Evolutionary conservation across 2,888 invertebrate species (phyloP), one percentile per base, ranked within the genome.

Genomic region (Drosophila bunnanda): DNA sequence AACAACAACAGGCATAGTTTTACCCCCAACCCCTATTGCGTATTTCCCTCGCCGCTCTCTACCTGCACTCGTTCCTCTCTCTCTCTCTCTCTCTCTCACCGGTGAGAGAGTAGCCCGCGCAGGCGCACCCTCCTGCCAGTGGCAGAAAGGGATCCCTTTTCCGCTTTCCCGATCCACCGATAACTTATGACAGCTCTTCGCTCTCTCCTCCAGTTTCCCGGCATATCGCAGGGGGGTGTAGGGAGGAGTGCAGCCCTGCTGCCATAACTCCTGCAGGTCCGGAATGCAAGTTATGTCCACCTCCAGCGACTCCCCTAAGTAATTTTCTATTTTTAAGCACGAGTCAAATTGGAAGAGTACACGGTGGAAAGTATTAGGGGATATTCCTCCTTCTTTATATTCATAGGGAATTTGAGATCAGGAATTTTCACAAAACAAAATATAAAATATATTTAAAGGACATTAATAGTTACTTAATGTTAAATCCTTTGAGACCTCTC

Each of bases 21-120:
- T 87, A 34, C 32, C 82, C 86, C 82, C 80, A 82, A 80, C 82
- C 89, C 84, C 88, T 86, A 80, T 82, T 80, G 79, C 82, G 87
- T 90, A 73, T 70, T 83, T 88, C 80, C 88, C 87, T 86, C 76
- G 67, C 85, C 75, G 70, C 56, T 36, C 59, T 46, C 57, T 88
- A 75, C 52, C 60, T 28, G 50, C 62, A 36, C 65, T 55, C 78
- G 39, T 10, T 22, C 25, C 34, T 0, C 22, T 60, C 41, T 28
- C 4, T 32, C 12, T 5, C 28, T 28, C 32, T 32, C 20, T 34
- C 41, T 15, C 28, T 30, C 17, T 25, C 60, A 8, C 0, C 2
- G n/a, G 43, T 13, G 36, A 32, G 57, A 68, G 54, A 68, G 53
- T 5, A 36, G 38, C 77, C 10, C 32, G 38, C 82, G 88, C 86